These are phyloP conservation scores for Colletes gigas DNA, from an alignment of 1,140 invertebrate genomes.

Conservation along the genomic window DNA sequence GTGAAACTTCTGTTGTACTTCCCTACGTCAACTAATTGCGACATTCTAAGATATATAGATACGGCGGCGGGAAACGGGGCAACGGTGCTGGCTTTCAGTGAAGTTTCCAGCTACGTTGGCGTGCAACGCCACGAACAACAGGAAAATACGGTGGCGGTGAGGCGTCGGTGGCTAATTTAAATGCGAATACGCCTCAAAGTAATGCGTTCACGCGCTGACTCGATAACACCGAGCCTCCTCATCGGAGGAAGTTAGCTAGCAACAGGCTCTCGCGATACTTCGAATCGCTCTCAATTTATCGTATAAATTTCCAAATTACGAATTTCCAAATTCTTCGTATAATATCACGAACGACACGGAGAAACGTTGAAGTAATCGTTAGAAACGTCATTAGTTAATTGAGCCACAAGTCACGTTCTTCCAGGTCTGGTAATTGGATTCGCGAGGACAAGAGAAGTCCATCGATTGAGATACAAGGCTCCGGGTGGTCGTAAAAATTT, in stretches of 20 bases:
- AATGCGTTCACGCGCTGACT: neutral
- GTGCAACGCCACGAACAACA: neutral
- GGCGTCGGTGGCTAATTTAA: conserved; percentile 19
- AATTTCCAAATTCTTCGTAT: neutral
- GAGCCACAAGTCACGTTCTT: too few relatives aligned
- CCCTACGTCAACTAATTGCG: conserved; percentile 55
- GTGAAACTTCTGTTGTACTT: conserved; percentile 52
- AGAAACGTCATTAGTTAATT: neutral
- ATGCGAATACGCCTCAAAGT: conserved; percentile 24
- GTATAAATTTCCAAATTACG: neutral
- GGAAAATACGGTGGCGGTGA: conserved; percentile 10
- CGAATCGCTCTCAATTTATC: neutral
- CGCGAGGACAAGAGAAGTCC: neutral
- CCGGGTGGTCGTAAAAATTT: neutral
- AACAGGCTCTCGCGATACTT: neutral
- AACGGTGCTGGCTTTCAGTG: conserved; percentile 11
- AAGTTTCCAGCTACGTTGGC: conserved; percentile 40
- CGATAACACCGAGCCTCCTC: conserved; percentile 8
- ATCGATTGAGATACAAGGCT: neutral
- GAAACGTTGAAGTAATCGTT: too few relatives aligned
- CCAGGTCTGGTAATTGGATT: neutral
- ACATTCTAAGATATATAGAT: conserved; percentile 40
- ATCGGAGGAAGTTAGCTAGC: neutral
- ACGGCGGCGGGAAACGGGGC: conserved; percentile 15
- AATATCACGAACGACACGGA: neutral